A percentile compares a stretch with the other conserved stretches of the same genome.
These are phyloP conservation scores for Diarsia dahlii DNA, from an alignment of 2,888 invertebrate species.

Conservation along the genomic window DNA sequence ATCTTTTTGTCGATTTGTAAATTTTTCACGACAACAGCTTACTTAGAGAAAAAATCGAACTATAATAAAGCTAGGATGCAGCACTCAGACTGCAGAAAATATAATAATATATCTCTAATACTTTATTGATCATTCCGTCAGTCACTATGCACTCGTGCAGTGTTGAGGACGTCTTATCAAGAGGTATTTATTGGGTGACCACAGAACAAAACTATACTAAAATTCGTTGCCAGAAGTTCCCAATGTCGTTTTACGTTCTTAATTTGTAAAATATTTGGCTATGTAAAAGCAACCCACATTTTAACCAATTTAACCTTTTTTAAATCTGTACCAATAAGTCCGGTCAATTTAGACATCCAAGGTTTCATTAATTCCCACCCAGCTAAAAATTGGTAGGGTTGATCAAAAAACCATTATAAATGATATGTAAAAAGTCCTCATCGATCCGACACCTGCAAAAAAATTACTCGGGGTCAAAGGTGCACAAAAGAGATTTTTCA, in stretches of 20 bases:
- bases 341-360: too few relatives aligned
- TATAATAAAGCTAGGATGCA: background rate
- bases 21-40: background rate
- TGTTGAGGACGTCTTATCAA: background rate
- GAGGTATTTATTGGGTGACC: background rate
- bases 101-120: background rate
- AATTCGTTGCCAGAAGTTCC: background rate
- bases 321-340: background rate
- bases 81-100: background rate
- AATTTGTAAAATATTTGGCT: background rate
- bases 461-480: too few relatives aligned
- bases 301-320: background rate
- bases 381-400: too few relatives aligned
- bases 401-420: too few relatives aligned
- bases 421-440: too few relatives aligned
- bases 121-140: background rate
- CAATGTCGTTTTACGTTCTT: background rate
- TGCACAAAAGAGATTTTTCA: too few relatives aligned
- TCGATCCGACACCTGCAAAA: too few relatives aligned
- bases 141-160: background rate
- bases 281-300: background rate
- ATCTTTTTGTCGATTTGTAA: background rate
- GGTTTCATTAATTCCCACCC: too few relatives aligned
- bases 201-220: background rate
- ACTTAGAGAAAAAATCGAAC: background rate